Evolutionary conservation across 2,113 vertebrate species (phyloP).

Genomic region (Phrynocephalus versicolor): DNA sequence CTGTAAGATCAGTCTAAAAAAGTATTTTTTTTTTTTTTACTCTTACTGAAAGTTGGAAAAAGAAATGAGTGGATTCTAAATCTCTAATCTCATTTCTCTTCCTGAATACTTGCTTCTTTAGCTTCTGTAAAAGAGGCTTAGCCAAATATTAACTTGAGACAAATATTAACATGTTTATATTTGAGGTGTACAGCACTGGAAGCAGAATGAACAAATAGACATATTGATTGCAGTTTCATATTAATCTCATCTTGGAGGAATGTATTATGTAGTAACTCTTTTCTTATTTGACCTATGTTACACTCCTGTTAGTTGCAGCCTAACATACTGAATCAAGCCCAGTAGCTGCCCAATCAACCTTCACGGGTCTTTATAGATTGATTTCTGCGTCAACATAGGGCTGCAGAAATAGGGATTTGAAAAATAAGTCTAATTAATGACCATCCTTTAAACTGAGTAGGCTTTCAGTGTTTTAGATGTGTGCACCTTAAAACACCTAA

Average conservation of each 20-base stretch:
- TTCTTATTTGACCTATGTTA: neutral
- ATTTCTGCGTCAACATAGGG: neutral
- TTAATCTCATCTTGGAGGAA: neutral
- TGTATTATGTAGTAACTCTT: neutral
- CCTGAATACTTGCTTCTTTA: neutral
- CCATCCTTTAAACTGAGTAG: neutral
- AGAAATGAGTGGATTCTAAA: neutral
- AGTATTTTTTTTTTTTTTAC: neutral
- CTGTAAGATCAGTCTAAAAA: neutral
- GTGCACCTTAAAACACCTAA: neutral
- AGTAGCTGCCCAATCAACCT: neutral
- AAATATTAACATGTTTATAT: slow-evolving; percentile 16
- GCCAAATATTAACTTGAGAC: neutral
- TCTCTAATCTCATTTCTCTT: neutral
- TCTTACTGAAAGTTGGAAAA: neutral
- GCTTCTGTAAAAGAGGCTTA: slow-evolving; percentile 2
- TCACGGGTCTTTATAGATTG: neutral
- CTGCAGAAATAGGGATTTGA: neutral
- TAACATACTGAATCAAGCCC: neutral
- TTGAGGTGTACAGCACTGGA: neutral
- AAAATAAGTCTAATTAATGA: neutral
- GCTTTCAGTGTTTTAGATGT: neutral
- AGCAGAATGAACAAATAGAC: neutral
- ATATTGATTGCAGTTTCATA: slow-evolving; percentile 19
- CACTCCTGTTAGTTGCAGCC: neutral